Conservation (phyloP, 2,797 vertebrate species). For the Leuciscus waleckii region DNA sequence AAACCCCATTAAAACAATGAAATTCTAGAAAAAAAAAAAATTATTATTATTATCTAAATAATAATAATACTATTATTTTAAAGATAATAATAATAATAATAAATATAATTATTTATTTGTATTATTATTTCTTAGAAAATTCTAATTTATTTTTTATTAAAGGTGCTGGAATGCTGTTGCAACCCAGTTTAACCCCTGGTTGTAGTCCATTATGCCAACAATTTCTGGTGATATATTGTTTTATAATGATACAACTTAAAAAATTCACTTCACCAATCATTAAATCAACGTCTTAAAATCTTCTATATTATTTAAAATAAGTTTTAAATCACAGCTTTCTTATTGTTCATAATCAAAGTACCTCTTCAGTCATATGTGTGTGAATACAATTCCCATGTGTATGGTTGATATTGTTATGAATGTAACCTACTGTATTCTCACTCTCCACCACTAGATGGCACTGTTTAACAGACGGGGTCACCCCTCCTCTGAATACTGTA, state of each 20-base stretch:
- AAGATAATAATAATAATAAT: no score
- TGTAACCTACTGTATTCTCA: constrained; percentile 32
- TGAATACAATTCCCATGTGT: not conserved
- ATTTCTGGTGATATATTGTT: not conserved
- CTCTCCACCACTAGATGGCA: constrained; percentile 60
- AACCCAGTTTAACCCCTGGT: not conserved
- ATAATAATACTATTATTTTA: no score
- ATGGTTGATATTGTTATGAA: not conserved
- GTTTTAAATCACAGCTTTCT: not conserved
- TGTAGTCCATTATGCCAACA: not conserved
- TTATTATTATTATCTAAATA: no score
- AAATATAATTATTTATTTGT: not conserved
- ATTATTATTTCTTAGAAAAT: not conserved
- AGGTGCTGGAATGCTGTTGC: not conserved
- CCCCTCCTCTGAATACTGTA: constrained; percentile 38
- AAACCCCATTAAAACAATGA: no score
- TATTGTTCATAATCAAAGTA: not conserved
- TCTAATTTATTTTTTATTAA: not conserved
- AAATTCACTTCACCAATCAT: not conserved
- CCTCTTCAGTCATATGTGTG: not conserved
- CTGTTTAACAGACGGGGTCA: constrained; percentile 56
- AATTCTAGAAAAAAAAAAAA: no score
- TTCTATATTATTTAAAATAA: not conserved
- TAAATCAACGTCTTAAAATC: not conserved
- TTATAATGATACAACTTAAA: not conserved